Evolutionary conservation across 92 coral and sea anemone species (phyloP).

Genomic region (Isaurus tuberculatus): DNA sequence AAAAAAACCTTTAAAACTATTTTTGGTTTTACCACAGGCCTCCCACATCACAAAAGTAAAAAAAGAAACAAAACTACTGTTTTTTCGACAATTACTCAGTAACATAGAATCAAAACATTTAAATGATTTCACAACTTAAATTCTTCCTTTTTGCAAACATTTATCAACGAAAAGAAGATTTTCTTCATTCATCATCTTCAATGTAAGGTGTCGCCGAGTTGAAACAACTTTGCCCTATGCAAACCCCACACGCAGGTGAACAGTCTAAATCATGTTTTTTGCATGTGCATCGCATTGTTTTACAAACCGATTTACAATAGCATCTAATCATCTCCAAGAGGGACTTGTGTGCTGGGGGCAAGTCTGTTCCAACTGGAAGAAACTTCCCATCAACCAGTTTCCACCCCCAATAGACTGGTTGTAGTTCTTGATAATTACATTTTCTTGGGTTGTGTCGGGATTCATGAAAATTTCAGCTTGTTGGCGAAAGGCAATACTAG

Average conservation of each 20-base stretch:
- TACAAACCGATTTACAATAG: constrained; percentile 20
- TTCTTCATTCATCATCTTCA: neutral
- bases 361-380: constrained; percentile 1
- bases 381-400: neutral
- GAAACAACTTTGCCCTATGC: constrained; percentile 22
- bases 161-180: neutral
- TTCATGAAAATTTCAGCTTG: too few species aligned
- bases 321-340: constrained; percentile 30
- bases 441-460: too few species aligned
- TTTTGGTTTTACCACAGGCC: neutral
- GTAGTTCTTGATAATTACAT: neutral
- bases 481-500: too few species aligned
- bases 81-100: neutral
- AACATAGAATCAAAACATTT: neutral
- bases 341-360: constrained; percentile 28
- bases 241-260: constrained; percentile 47
- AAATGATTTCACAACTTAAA: neutral
- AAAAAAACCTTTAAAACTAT: too few species aligned
- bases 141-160: neutral
- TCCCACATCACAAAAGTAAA: neutral
- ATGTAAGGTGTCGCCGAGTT: neutral
- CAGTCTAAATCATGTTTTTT: constrained; percentile 14
- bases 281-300: constrained; percentile 36
- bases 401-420: neutral
- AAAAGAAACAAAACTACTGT: neutral